These are phyloP conservation scores for Neodiprion lecontei DNA, from an alignment of 1,140 invertebrate genomes.

Conservation along the genomic window DNA sequence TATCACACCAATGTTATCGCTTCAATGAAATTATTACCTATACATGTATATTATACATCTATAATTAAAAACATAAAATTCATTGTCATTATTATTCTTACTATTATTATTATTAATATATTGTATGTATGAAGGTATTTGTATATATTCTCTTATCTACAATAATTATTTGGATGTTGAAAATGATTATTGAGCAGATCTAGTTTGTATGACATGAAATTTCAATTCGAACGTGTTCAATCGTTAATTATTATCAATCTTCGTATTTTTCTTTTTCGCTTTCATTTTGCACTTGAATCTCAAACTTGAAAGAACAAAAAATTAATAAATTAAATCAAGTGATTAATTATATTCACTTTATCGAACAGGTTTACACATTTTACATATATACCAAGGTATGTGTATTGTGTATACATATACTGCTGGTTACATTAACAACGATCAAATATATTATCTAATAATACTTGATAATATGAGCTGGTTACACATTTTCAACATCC, in stretches of 20 bases:
- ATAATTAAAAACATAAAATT: background rate
- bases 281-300: background rate
- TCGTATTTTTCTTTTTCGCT: background rate
- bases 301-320: background rate
- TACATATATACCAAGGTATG: background rate
- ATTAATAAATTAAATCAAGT: background rate
- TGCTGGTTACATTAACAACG: background rate
- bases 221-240: background rate
- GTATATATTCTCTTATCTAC: background rate
- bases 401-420: background rate
- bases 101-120: too few relatives aligned
- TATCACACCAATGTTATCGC: constrained; percentile 13
- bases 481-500: constrained; percentile 15
- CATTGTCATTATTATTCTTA: background rate
- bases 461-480: constrained; percentile 12
- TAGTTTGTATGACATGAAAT: background rate
- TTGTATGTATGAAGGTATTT: too few relatives aligned
- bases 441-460: constrained; percentile 8
- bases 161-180: background rate
- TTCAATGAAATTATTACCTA: background rate
- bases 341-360: background rate
- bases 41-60: constrained; percentile 7
- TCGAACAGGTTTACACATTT: background rate
- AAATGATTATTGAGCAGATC: constrained; percentile 3
- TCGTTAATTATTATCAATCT: background rate